A percentile compares a stretch with the other conserved stretches of the same genome.
Evolutionary conservation across 2,888 invertebrate genomes (phyloP).

Genomic region (Thecophora atra): DNA sequence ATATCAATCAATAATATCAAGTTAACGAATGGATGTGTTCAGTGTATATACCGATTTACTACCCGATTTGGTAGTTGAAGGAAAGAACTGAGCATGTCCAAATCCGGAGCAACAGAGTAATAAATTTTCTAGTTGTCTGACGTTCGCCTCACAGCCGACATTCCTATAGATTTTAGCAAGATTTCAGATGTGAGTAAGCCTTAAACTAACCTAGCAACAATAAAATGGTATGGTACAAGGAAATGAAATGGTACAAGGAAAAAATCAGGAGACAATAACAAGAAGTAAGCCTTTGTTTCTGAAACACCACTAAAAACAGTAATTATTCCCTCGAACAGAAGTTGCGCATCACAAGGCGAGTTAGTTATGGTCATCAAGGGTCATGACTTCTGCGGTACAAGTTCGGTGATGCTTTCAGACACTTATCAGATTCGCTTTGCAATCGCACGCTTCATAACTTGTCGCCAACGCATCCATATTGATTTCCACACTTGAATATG

Average conservation of each 20-base stretch:
- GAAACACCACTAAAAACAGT: background rate
- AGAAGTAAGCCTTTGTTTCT: background rate
- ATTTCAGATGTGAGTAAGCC: too few species aligned
- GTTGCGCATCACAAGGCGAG: background rate
- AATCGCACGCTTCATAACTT: background rate
- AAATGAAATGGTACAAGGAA: too few species aligned
- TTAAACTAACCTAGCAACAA: too few species aligned
- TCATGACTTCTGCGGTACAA: background rate
- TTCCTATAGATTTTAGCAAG: too few species aligned
- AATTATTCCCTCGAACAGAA: background rate
- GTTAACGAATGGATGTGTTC: too few species aligned
- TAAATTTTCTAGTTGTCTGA: slow-evolving; percentile 15
- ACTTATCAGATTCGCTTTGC: background rate
- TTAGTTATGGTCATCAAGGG: background rate
- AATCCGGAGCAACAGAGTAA: slow-evolving; percentile 17
- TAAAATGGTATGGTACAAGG: too few species aligned
- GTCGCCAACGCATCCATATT: background rate
- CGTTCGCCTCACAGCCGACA: too few species aligned
- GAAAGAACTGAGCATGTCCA: background rate
- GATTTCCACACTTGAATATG: background rate
- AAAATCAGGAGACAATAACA: too few species aligned
- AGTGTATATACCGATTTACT: too few species aligned
- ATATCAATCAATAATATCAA: too few species aligned
- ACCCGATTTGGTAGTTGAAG: background rate
- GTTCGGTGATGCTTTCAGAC: background rate